Evolutionary conservation across 2,113 vertebrate species (phyloP).

Genomic region (Raphicerus campestris): DNA sequence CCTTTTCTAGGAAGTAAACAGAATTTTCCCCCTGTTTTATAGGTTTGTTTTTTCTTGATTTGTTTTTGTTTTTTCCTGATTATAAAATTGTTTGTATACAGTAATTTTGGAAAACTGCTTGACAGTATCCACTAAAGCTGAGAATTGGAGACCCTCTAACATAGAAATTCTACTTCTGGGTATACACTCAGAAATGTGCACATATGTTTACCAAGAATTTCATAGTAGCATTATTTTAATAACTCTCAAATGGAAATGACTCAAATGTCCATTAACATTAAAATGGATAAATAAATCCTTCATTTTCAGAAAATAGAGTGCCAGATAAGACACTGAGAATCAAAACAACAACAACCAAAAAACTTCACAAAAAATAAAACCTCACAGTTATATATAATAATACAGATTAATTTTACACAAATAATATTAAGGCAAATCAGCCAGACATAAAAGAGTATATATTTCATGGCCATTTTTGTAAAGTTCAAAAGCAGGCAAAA

Average conservation of each 20-base stretch:
- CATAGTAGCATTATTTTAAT: neutral
- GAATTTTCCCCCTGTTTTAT: neutral
- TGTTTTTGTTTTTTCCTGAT: neutral
- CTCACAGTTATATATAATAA: neutral
- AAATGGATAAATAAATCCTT: neutral
- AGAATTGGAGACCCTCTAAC: neutral
- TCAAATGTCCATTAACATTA: neutral
- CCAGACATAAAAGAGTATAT: neutral
- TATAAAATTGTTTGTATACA: neutral
- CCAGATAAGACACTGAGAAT: neutral
- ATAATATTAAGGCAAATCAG: neutral
- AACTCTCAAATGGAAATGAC: neutral
- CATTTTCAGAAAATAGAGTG: neutral
- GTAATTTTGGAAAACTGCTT: neutral
- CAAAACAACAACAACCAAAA: neutral
- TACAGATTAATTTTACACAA: neutral
- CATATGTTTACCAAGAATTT: neutral
- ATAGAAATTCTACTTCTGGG: neutral
- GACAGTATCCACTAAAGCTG: neutral
- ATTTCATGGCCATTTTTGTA: neutral
- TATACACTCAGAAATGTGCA: neutral
- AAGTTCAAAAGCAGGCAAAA: neutral
- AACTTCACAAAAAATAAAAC: neutral
- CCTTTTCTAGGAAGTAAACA: neutral
- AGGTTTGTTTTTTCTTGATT: neutral